Percentiles rank a stretch among this genome's conserved stretches.
These are phyloP conservation scores for Callithrix jacchus DNA, from an alignment of 2,113 vertebrate genomes.

Conservation along the genomic window DNA sequence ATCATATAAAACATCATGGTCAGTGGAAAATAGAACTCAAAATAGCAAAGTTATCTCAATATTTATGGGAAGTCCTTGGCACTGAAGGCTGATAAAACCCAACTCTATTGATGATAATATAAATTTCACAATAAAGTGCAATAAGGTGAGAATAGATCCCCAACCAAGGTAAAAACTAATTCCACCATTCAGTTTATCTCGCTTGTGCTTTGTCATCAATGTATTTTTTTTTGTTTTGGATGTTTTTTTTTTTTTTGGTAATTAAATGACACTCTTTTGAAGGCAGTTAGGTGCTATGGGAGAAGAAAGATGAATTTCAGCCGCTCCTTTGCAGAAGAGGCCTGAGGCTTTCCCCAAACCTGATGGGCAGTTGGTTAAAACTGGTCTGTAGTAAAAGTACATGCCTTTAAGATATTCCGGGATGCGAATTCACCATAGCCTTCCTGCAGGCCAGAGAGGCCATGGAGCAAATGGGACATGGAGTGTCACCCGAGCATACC, in stretches of 20 bases:
- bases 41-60: background rate
- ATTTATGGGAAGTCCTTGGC: background rate
- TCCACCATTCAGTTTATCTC: background rate
- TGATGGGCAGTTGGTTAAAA: background rate
- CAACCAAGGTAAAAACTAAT: background rate
- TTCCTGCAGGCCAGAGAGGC: background rate
- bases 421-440: background rate
- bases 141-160: background rate
- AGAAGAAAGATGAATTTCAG: background rate
- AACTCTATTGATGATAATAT: background rate
- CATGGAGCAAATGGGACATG: accelerated
- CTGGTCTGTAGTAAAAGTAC: background rate
- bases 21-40: background rate
- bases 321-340: background rate
- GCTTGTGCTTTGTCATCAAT: background rate
- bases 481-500: accelerated
- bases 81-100: background rate
- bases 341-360: background rate
- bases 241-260: background rate
- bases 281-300: accelerated
- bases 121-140: background rate
- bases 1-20: background rate
- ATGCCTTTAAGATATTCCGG: background rate
- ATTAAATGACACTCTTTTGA: background rate
- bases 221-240: no score